These are phyloP conservation scores for Halcyon leucocephala DNA, from an alignment of 2,797 vertebrate genomes.

Conservation along the genomic window DNA sequence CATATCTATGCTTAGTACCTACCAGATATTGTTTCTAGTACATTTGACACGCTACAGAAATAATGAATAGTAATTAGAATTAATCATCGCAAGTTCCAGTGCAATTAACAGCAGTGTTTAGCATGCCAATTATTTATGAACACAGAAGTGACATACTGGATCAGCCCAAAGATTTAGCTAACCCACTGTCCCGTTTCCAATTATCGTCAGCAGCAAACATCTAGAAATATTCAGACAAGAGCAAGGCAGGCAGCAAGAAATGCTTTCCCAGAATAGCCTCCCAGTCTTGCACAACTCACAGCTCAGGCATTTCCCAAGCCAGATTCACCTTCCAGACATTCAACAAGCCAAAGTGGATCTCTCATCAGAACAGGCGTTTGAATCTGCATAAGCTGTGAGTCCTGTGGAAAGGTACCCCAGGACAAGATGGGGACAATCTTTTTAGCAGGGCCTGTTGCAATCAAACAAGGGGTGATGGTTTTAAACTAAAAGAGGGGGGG, in stretches of 20 bases:
- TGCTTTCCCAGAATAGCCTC: background rate
- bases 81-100: background rate
- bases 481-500: background rate
- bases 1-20: background rate
- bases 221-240: fast-evolving
- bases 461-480: background rate
- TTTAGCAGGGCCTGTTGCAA: background rate
- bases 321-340: background rate
- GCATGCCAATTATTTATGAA: background rate
- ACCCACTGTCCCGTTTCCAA: background rate
- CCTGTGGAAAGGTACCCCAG: too few relatives aligned
- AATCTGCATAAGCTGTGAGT: too few relatives aligned
- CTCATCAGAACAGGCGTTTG: background rate
- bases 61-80: constrained; percentile 42
- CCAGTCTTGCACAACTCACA: background rate
- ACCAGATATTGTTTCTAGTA: constrained; percentile 18
- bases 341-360: too few relatives aligned
- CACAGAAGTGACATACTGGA: background rate
- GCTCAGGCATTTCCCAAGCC: background rate
- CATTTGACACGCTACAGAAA: background rate
- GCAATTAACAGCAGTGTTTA: constrained; percentile 22
- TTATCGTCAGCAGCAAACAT: background rate
- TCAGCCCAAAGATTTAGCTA: constrained; percentile 9
- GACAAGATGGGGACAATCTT: background rate
- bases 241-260: background rate